Conservation (phyloP, 1,140 invertebrate genomes). For the Pararge aegeria region DNA sequence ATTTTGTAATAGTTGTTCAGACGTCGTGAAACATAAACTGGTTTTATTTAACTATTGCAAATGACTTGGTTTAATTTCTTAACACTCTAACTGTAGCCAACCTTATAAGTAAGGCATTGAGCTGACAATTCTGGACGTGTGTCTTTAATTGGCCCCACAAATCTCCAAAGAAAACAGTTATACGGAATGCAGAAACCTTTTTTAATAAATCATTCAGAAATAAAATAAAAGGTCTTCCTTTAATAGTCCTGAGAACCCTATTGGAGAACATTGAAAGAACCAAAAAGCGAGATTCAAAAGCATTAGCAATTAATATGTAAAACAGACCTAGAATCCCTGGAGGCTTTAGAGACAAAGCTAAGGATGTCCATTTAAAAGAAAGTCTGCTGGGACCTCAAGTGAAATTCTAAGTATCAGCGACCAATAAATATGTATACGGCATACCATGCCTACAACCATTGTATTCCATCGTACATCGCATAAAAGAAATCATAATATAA, state of each 20-base stretch:
- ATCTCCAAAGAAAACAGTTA: no score
- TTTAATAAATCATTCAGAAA: no score
- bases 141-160: no score
- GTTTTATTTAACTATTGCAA: background rate
- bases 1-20: slow-evolving; percentile 1
- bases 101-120: no score
- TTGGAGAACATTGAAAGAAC: no score
- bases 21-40: background rate
- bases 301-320: background rate
- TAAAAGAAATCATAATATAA: slow-evolving; percentile 21
- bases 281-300: background rate
- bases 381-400: background rate
- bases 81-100: background rate
- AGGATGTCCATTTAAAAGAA: no score
- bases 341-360: no score
- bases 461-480: slow-evolving; percentile 16
- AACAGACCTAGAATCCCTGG: background rate
- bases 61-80: background rate
- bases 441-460: background rate
- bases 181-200: no score
- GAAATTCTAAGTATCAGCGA: background rate
- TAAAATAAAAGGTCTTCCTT: no score
- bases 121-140: no score
- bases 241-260: no score
- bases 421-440: slow-evolving; percentile 16